Percentiles rank a stretch among this genome's conserved stretches.
Evolutionary conservation across 2,113 vertebrate species (phyloP).

Genomic region (Himantopus leucocephalus): DNA sequence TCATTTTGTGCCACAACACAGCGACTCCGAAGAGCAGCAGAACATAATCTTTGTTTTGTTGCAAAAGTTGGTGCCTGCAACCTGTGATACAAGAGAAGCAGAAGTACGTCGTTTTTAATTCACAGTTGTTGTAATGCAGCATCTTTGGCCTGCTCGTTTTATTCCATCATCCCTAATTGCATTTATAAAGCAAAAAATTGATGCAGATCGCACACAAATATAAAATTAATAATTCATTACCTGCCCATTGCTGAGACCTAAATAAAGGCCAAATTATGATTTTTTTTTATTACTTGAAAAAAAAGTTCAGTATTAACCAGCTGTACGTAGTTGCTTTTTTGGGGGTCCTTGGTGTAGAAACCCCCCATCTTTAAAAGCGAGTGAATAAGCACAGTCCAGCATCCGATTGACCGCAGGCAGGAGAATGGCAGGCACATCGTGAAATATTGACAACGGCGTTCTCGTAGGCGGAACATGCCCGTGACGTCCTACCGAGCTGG

Average conservation of each 20-base stretch:
- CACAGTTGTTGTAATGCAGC: neutral
- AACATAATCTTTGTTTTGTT: neutral
- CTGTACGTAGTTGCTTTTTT: neutral
- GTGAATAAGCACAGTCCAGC: neutral
- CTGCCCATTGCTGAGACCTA: constrained; percentile 49
- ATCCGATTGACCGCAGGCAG: neutral
- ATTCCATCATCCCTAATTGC: constrained; percentile 29
- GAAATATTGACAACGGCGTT: neutral
- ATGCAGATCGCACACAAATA: constrained; percentile 35
- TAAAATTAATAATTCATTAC: constrained; percentile 66
- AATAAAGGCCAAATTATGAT: constrained; percentile 66
- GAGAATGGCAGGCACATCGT: neutral
- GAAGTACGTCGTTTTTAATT: neutral
- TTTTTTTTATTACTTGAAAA: constrained; percentile 4
- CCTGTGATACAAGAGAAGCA: neutral
- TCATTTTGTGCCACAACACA: constrained; percentile 2
- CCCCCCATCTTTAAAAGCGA: neutral
- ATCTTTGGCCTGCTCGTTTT: constrained; percentile 29
- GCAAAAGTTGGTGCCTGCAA: constrained; percentile 16
- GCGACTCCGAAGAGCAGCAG: neutral
- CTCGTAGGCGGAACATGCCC: neutral
- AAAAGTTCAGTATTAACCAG: neutral
- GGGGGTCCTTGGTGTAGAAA: neutral
- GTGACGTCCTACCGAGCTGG: neutral
- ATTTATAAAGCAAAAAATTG: constrained; percentile 31